Evolutionary conservation across 2,888 invertebrate genomes (phyloP), one percentile per base, ranked within the genome.

Genomic region (Ametastegia equiseti): DNA sequence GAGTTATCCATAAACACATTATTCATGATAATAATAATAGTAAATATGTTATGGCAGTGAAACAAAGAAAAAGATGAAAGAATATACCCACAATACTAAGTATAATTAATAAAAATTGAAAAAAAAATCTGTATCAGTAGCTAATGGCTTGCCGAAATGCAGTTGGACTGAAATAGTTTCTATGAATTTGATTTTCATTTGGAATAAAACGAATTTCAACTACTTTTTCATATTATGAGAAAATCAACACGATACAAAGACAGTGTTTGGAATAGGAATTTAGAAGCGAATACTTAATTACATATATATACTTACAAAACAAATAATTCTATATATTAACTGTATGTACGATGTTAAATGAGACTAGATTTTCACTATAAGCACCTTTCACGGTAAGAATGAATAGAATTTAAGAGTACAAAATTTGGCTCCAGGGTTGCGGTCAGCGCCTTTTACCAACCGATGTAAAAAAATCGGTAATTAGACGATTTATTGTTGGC

Each of bases 121-220:
- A 15, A 19, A 54, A 54, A 54, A n/a, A 54, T 19, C 19, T 2
- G n/a, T 39, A 67, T 67, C n/a, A 4, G 19, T 67, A 36, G 6
- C 19, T 36, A 23, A 67, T 67, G 39, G 65, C 33, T 36, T 39
- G 65, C 69, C 23, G 27, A 71, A 15, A 13, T 30, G 69, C 39
- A 71, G 15, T 27, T 45, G 69, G 69, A 71, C 69, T 71, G 69
- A 71, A 71, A 71, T 71, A 71, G 69, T 71, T 71, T 67, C 0
- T n/a, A n/a, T n/a, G n/a, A n/a, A n/a, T n/a, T 39, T 67, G 33
- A 27, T 23, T 71, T 45, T 27, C 42, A 45, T 71, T 42, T 7
- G 30, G 13, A 71, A 71, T 71, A 13, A 45, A 71, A 45, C 42
- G 30, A 45, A 71, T 30, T 15, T 60, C 30, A 30, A 30, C 11